Percentiles rank a stretch among this genome's conserved stretches.
phyloP scores from a whole-genome alignment of 2,888 invertebrate genomes.

The Heliconius aoede region DNA sequence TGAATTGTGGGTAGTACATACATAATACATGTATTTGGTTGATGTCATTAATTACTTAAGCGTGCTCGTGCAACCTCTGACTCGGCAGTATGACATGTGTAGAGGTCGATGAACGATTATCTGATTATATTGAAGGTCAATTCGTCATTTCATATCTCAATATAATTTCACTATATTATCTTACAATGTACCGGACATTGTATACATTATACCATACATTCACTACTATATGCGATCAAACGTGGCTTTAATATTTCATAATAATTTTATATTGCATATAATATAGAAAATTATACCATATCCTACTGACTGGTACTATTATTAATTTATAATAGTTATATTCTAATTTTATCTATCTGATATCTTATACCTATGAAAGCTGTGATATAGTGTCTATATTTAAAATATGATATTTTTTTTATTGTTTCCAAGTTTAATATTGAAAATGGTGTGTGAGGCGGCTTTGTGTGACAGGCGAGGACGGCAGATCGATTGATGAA shows the following conservation, averaged over 20 bases:
- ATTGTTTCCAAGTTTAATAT: slow-evolving; percentile 10
- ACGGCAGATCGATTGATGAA: slow-evolving; percentile 79
- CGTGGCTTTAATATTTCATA: not conserved
- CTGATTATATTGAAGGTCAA: slow-evolving; percentile 59
- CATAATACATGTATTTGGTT: slow-evolving; percentile 11
- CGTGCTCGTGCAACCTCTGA: slow-evolving; percentile 66
- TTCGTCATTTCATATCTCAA: slow-evolving; percentile 45
- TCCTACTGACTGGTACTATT: not conserved
- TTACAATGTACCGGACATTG: slow-evolving; percentile 31
- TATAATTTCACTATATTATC: slow-evolving; percentile 41
- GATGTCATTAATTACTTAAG: slow-evolving; percentile 48
- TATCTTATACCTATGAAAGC: too few species aligned
- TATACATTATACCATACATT: not conserved
- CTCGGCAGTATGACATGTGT: slow-evolving; percentile 61
- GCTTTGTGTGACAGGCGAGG: slow-evolving; percentile 47
- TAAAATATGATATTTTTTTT: slow-evolving; percentile 1
- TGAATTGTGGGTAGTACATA: not conserved
- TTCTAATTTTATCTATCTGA: too few species aligned
- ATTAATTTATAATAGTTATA: too few species aligned
- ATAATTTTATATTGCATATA: too few species aligned
- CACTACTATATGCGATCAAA: not conserved
- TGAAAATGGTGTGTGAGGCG: slow-evolving; percentile 8
- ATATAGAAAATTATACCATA: not conserved
- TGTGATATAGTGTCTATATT: not conserved
- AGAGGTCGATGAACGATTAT: slow-evolving; percentile 65